phyloP scores from a whole-genome alignment of 2,888 invertebrate species.

The Diplolepis rosae region DNA sequence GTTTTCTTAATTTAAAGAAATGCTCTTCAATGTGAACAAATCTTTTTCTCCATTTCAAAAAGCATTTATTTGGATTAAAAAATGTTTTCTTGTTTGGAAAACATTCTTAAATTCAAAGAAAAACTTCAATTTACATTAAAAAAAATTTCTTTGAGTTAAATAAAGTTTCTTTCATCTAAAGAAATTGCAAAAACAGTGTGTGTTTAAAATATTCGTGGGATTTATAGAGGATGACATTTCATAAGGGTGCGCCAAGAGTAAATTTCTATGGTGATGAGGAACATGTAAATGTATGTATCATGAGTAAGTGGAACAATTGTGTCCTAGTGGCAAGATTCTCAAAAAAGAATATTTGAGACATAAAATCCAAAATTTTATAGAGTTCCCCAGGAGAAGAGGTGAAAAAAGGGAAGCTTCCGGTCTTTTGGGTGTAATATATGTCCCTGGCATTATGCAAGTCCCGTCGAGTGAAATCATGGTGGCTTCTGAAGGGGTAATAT shows the following conservation, averaged over 20 bases:
- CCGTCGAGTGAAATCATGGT: constrained; percentile 34
- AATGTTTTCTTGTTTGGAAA: too few relatives aligned
- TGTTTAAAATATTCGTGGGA: background rate
- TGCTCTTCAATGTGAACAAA: too few relatives aligned
- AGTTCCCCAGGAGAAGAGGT: constrained; percentile 29
- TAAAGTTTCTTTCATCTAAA: background rate
- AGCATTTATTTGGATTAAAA: too few relatives aligned
- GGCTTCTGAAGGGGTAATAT: constrained; percentile 56
- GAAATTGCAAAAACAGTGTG: background rate
- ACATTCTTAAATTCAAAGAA: too few relatives aligned
- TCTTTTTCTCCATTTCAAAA: too few relatives aligned
- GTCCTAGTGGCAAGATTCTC: background rate
- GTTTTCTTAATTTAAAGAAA: too few relatives aligned
- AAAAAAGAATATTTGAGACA: constrained; percentile 45
- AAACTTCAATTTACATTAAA: too few relatives aligned
- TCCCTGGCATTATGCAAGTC: constrained; percentile 59
- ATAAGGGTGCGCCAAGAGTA: background rate
- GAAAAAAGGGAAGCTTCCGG: constrained; percentile 46
- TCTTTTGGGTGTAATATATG: constrained; percentile 50
- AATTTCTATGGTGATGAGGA: background rate
- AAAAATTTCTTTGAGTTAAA: background rate
- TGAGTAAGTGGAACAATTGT: background rate
- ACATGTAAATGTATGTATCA: background rate
- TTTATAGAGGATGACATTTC: background rate
- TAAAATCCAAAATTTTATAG: constrained; percentile 55